Evolutionary conservation across 2,888 invertebrate genomes (phyloP).

Genomic region (Odontocerum albicorne): DNA sequence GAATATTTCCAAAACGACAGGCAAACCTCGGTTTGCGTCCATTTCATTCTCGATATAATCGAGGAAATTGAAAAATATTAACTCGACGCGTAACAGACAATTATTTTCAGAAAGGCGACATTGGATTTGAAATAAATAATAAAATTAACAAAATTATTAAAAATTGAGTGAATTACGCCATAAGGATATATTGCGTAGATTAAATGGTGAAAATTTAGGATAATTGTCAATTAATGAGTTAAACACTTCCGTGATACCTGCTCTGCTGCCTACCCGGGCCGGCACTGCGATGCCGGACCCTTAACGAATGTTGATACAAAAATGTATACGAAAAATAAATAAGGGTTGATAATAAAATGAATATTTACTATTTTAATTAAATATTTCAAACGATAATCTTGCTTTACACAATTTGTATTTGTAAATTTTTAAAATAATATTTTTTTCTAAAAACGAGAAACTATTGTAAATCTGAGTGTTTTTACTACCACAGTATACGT

Average conservation of each 20-base stretch:
- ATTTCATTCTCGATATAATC: too few species aligned
- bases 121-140: too few species aligned
- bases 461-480: slow-evolving; percentile 25
- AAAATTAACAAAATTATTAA: too few species aligned
- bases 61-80: too few species aligned
- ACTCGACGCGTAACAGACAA: too few species aligned
- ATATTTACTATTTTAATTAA: slow-evolving; percentile 36
- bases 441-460: slow-evolving; percentile 24
- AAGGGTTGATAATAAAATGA: slow-evolving; percentile 29
- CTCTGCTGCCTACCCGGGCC: slow-evolving; percentile 23
- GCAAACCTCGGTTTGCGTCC: slow-evolving; percentile 7
- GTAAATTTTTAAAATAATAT: slow-evolving; percentile 28
- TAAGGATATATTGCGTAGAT: too few species aligned
- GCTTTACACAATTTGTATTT: slow-evolving; percentile 25
- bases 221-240: slow-evolving; percentile 35
- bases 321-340: slow-evolving; percentile 35
- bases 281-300: slow-evolving; percentile 1
- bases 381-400: slow-evolving; percentile 31
- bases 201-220: slow-evolving; percentile 34
- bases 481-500: slow-evolving; percentile 35
- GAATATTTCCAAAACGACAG: slow-evolving; percentile 2
- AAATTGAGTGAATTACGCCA: too few species aligned
- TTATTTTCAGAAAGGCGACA: too few species aligned
- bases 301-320: slow-evolving; percentile 36
- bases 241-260: slow-evolving; percentile 32